Evolutionary conservation across 1,140 invertebrate species (phyloP).

Genomic region (Heliconius eleuchia): DNA sequence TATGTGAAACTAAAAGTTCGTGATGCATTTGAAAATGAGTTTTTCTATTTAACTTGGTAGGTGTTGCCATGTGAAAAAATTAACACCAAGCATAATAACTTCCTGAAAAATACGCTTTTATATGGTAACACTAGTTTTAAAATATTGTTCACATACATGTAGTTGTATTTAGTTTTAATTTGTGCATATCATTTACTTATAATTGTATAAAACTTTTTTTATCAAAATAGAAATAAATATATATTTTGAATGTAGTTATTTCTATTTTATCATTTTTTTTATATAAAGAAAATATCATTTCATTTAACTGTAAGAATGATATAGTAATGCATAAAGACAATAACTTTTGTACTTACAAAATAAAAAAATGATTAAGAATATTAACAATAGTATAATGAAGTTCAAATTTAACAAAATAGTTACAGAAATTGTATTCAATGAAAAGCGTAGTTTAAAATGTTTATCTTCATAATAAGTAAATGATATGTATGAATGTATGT

Average conservation of each 20-base stretch:
- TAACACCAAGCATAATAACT: conserved; percentile 29
- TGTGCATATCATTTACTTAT: conserved; percentile 19
- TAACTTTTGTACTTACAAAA: not conserved
- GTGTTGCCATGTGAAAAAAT: conserved; percentile 27
- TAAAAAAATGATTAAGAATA: not conserved
- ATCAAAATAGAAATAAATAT: too few species aligned
- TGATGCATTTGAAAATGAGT: conserved; percentile 1
- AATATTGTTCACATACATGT: conserved; percentile 14
- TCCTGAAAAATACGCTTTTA: conserved; percentile 30
- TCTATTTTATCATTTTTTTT: too few species aligned
- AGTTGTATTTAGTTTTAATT: conserved; percentile 18
- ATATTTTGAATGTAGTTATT: too few species aligned
- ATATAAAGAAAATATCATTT: not conserved
- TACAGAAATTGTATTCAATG: too few species aligned
- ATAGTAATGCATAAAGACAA: conserved; percentile 1
- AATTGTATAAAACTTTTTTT: too few species aligned
- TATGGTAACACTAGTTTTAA: conserved; percentile 24
- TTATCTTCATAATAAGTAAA: not conserved
- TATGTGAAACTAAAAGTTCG: not conserved
- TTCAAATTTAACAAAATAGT: too few species aligned
- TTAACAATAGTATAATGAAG: too few species aligned
- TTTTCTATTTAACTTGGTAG: conserved; percentile 21
- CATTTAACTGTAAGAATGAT: not conserved
- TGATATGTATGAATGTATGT: conserved; percentile 4
- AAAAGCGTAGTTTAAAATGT: not conserved